Conservation (phyloP, 1,140 invertebrate genomes). For the Micrasema longulum region DNA sequence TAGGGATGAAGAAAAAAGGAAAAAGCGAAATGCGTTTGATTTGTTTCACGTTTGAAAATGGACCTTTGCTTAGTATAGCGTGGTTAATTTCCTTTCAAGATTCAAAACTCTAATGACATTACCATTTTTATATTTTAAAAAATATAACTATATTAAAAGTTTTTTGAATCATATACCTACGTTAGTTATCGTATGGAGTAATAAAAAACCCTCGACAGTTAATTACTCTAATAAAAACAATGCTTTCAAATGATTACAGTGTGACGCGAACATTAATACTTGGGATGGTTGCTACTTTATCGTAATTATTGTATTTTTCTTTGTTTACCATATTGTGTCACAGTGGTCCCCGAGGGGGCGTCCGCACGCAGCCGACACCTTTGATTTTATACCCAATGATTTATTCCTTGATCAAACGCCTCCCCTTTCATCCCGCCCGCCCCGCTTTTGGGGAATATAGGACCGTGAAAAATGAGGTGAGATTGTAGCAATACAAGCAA, state of each 20-base stretch:
- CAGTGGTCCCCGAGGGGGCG: constrained; percentile 3
- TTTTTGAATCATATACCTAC: too few relatives aligned
- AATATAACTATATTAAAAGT: too few relatives aligned
- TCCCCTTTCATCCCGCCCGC: too few relatives aligned
- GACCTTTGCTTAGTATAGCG: too few relatives aligned
- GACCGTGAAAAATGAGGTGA: constrained; percentile 6
- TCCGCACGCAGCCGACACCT: constrained; percentile 40
- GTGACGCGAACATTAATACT: constrained; percentile 8
- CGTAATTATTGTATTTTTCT: constrained; percentile 44
- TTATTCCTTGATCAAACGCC: constrained; percentile 38
- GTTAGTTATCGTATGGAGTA: too few relatives aligned
- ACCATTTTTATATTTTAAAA: too few relatives aligned
- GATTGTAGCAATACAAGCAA: constrained; percentile 1
- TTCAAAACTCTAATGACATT: too few relatives aligned
- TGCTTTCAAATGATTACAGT: constrained; percentile 32
- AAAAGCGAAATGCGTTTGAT: too few relatives aligned
- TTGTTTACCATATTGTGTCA: constrained; percentile 36
- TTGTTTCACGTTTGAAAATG: too few relatives aligned
- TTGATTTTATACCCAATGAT: constrained; percentile 43
- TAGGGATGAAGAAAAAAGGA: too few relatives aligned
- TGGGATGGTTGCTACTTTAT: constrained; percentile 30
- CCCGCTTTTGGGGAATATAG: not conserved
- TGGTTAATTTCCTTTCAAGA: too few relatives aligned
- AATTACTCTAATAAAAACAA: constrained; percentile 28
- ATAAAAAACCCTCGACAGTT: not conserved